Conservation (phyloP, 1,140 invertebrate species). For the Drosophila novamexicana region DNA sequence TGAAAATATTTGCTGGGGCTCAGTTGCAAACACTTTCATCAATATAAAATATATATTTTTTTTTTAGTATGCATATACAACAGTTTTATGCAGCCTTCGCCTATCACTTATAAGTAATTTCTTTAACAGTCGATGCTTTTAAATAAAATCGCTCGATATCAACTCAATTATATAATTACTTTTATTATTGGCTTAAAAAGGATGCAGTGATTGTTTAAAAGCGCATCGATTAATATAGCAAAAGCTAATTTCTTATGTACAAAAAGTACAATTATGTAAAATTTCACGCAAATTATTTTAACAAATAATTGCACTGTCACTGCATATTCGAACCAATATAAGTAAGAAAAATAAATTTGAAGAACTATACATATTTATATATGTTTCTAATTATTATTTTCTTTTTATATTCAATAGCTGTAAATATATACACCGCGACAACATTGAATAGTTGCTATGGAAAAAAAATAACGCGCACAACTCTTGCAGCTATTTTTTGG, state of each 20-base stretch:
- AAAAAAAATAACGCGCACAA: conserved; percentile 46
- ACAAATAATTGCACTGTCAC: conserved; percentile 4
- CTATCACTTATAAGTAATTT: conserved; percentile 31
- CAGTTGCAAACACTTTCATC: conserved; percentile 71
- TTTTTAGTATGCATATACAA: conserved; percentile 19
- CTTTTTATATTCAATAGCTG: conserved; percentile 16
- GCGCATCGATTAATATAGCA: conserved; percentile 2
- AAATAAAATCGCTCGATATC: conserved; percentile 26
- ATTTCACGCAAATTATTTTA: conserved; percentile 2
- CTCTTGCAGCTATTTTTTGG: neutral
- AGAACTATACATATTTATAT: conserved; percentile 8
- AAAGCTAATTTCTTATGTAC: conserved; percentile 8
- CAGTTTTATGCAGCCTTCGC: conserved; percentile 34
- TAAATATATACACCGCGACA: conserved; percentile 15
- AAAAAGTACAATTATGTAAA: conserved; percentile 6
- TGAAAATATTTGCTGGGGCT: conserved; percentile 77
- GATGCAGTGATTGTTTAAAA: conserved; percentile 8
- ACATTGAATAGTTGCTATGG: conserved; percentile 42
- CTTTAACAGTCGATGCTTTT: conserved; percentile 38
- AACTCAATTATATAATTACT: conserved; percentile 4
- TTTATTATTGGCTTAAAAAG: conserved; percentile 6
- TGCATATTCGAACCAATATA: conserved; percentile 2
- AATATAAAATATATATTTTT: conserved; percentile 24
- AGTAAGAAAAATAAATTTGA: neutral
- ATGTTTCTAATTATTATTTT: conserved; percentile 3